These are phyloP conservation scores for Dipodomys stephensi DNA, from an alignment of 2,113 vertebrate species.

Conservation along the genomic window DNA sequence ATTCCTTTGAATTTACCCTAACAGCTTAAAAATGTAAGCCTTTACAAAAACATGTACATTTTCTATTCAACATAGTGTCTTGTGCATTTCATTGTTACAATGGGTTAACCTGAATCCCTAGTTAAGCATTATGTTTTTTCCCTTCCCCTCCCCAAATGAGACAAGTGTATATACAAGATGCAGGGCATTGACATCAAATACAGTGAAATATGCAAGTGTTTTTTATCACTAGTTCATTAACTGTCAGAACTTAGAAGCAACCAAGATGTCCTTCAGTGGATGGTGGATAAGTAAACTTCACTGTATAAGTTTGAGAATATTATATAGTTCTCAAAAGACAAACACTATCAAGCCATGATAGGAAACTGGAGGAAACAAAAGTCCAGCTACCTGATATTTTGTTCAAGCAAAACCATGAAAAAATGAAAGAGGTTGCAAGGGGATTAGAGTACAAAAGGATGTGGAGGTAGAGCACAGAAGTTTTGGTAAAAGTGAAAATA, in stretches of 20 bases:
- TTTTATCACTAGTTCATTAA: neutral
- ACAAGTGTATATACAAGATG: no score
- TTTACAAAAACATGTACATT: neutral
- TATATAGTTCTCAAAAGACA: neutral
- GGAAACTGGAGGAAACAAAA: neutral
- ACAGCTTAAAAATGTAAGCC: neutral
- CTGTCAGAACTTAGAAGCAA: slow-evolving; percentile 1
- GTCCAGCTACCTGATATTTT: neutral
- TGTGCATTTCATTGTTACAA: no score
- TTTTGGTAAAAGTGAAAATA: slow-evolving; percentile 4
- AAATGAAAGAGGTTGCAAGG: neutral
- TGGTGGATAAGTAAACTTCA: neutral
- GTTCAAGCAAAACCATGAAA: neutral
- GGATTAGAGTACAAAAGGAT: neutral
- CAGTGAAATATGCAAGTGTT: neutral
- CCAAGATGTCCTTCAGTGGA: neutral
- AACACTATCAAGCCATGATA: neutral
- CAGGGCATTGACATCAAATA: no score
- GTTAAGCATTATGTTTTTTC: no score
- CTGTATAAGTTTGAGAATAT: neutral
- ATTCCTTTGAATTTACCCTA: neutral
- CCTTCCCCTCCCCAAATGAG: no score
- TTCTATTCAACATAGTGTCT: no score
- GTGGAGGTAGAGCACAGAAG: neutral
- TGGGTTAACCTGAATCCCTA: no score